Conservation (phyloP, 1,140 invertebrate genomes). For the Asbolus verrucosus region DNA sequence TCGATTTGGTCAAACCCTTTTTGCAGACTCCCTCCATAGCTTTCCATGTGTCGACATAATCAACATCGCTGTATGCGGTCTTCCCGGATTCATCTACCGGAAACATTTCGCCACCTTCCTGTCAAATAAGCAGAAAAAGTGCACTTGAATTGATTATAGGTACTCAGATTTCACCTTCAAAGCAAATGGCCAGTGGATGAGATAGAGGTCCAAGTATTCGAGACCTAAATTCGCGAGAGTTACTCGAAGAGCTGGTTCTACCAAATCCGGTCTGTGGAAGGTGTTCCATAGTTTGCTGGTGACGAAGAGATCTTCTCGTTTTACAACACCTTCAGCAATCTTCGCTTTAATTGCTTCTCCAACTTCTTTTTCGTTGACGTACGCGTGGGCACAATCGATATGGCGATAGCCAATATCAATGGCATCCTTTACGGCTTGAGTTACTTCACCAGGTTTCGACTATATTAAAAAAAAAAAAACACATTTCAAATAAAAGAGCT, state of each 20-base stretch:
- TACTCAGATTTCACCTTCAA: constrained; percentile 54
- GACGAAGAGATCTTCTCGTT: constrained; percentile 76
- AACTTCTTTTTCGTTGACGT: constrained; percentile 87
- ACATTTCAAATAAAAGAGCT: background rate
- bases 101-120: constrained; percentile 38
- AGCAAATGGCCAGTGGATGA: constrained; percentile 84
- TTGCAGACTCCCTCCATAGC: constrained; percentile 81
- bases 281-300: constrained; percentile 80
- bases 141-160: background rate
- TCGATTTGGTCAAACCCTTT: constrained; percentile 78
- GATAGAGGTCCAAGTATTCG: constrained; percentile 82
- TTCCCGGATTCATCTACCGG: constrained; percentile 67
- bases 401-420: constrained; percentile 80
- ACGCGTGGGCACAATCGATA: constrained; percentile 77
- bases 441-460: constrained; percentile 60
- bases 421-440: constrained; percentile 66
- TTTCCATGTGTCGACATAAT: constrained; percentile 86
- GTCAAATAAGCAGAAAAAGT: background rate
- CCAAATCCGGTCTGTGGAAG: constrained; percentile 71
- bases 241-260: constrained; percentile 72
- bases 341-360: constrained; percentile 79
- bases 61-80: constrained; percentile 69
- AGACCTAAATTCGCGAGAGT: constrained; percentile 76
- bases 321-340: constrained; percentile 77
- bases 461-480: constrained; percentile 19